Evolutionary conservation across 2,888 invertebrate genomes (phyloP).

Genomic region (Pyrgus malvae): DNA sequence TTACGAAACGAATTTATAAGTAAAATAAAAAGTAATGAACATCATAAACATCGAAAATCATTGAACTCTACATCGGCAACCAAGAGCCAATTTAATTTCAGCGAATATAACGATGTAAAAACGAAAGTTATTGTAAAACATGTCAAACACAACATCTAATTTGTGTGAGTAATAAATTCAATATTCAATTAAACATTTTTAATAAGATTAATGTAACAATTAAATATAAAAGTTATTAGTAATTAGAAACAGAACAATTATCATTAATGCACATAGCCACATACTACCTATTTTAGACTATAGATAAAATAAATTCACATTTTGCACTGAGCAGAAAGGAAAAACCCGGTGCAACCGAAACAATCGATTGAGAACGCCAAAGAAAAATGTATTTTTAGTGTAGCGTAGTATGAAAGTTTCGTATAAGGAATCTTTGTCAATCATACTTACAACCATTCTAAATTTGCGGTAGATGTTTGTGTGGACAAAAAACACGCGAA

Average conservation of each 20-base stretch:
- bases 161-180: too few relatives aligned
- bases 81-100: constrained; percentile 3
- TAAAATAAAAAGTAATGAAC: neutral
- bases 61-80: neutral
- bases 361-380: too few relatives aligned
- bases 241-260: too few relatives aligned
- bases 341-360: too few relatives aligned
- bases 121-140: constrained; percentile 2
- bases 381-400: neutral
- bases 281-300: too few relatives aligned
- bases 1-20: neutral
- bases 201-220: too few relatives aligned
- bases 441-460: constrained; percentile 30
- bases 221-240: neutral
- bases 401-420: constrained; percentile 11
- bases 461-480: constrained; percentile 58
- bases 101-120: neutral
- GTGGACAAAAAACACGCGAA: constrained; percentile 59
- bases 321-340: too few relatives aligned
- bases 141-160: neutral
- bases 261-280: too few relatives aligned
- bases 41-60: neutral
- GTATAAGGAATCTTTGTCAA: constrained; percentile 14
- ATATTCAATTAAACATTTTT: neutral
- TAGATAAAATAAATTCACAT: too few relatives aligned